A percentile compares a stretch with the other conserved stretches of the same genome.
phyloP scores from a whole-genome alignment of 2,888 invertebrate species.

The Mythimna lalbum region DNA sequence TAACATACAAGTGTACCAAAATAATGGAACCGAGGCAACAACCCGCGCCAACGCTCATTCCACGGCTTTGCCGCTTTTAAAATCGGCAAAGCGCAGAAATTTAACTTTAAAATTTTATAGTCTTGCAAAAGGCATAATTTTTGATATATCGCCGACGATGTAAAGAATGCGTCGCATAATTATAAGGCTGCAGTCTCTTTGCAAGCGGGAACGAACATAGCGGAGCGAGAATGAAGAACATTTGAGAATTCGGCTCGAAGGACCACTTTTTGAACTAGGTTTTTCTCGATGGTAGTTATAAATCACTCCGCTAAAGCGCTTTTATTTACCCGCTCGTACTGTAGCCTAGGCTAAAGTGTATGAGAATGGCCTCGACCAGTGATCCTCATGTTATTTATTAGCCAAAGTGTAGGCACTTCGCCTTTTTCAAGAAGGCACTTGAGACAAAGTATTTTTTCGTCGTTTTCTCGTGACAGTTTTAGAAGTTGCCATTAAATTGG shows the following conservation, averaged over 20 bases:
- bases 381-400: conserved; percentile 57
- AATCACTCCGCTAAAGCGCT: conserved; percentile 35
- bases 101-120: conserved; percentile 84
- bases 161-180: conserved; percentile 67
- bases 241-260: neutral
- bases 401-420: conserved; percentile 52
- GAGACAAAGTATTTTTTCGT: conserved; percentile 47
- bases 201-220: conserved; percentile 32
- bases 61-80: conserved; percentile 42
- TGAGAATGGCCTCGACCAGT: conserved; percentile 36
- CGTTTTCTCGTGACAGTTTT: conserved; percentile 42
- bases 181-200: conserved; percentile 52
- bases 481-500: conserved; percentile 44
- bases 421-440: conserved; percentile 42
- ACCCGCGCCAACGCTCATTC: conserved; percentile 32
- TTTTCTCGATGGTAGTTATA: neutral
- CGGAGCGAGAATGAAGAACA: neutral
- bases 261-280: neutral
- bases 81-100: conserved; percentile 68
- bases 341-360: conserved; percentile 14
- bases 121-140: conserved; percentile 76
- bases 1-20: conserved; percentile 32
- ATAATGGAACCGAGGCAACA: conserved; percentile 35
- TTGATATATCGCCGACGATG: conserved; percentile 73
- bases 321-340: conserved; percentile 28